Percentiles rank a stretch among this genome's conserved stretches.
Conservation (phyloP, 2,888 invertebrate species). For the Corbicula japonica region DNA sequence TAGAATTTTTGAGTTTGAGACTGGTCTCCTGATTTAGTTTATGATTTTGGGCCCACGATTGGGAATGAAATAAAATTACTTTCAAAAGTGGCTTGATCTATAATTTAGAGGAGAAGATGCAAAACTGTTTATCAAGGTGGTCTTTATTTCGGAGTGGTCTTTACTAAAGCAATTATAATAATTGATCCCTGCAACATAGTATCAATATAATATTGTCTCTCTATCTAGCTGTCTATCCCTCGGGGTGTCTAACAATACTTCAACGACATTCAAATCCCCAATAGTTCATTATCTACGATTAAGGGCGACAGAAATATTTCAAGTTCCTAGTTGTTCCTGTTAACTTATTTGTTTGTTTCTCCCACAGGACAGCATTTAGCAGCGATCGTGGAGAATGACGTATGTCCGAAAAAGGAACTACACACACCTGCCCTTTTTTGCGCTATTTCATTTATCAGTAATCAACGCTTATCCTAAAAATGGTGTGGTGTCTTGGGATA, state of each 20-base stretch:
- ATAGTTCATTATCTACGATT: background rate
- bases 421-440: too few relatives aligned
- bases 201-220: background rate
- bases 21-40: too few relatives aligned
- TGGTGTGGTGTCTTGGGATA: too few relatives aligned
- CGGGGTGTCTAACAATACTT: background rate
- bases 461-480: too few relatives aligned
- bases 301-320: conserved; percentile 5
- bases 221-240: background rate
- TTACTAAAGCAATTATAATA: background rate
- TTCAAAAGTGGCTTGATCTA: too few relatives aligned
- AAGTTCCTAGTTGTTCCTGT: background rate
- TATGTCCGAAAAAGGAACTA: too few relatives aligned
- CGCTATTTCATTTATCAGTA: too few relatives aligned
- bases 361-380: too few relatives aligned
- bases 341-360: conserved; percentile 1
- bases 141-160: background rate
- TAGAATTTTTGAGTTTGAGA: too few relatives aligned
- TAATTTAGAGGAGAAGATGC: too few relatives aligned
- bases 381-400: background rate
- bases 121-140: background rate
- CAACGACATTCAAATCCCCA: background rate
- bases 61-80: too few relatives aligned
- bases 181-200: background rate
- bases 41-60: too few relatives aligned